These are phyloP conservation scores for Corythoichthys intestinalis DNA, from an alignment of 2,113 vertebrate genomes.

Conservation along the genomic window DNA sequence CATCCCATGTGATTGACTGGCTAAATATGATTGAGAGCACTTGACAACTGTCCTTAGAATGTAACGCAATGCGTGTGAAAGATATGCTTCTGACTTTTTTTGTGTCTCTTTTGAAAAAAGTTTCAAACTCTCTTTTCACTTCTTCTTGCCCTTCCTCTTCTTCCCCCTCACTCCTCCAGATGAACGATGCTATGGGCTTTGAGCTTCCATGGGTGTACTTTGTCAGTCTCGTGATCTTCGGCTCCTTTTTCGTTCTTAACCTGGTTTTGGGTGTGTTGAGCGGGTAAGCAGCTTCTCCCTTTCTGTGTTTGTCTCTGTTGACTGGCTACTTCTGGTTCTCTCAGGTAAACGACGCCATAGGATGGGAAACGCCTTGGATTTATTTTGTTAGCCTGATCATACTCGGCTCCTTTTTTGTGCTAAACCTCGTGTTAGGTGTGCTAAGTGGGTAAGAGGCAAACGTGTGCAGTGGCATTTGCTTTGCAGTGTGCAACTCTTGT, in stretches of 20 bases:
- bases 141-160: conserved; percentile 19
- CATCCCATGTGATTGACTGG: conserved; percentile 47
- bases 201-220: conserved; percentile 99
- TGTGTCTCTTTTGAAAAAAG: conserved; percentile 18
- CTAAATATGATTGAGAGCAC: conserved; percentile 36
- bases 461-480: conserved; percentile 41
- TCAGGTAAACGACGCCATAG: conserved; percentile 89
- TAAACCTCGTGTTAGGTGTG: conserved; percentile 99
- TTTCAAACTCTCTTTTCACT: conserved; percentile 18
- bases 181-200: conserved; percentile 99
- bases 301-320: conserved; percentile 66
- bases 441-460: conserved; percentile 97
- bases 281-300: conserved; percentile 89
- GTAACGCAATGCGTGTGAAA: conserved; percentile 4
- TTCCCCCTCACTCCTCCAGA: conserved; percentile 72
- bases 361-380: conserved; percentile 95
- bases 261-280: conserved; percentile 99
- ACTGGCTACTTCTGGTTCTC: conserved; percentile 78
- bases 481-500: conserved; percentile 39
- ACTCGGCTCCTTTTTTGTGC: conserved; percentile 98
- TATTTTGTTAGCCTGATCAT: conserved; percentile 99
- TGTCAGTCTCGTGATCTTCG: conserved; percentile 99
- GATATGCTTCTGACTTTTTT: conserved; percentile 5
- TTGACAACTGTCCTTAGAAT: conserved; percentile 21
- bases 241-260: conserved; percentile 99